Percentiles rank a stretch among this genome's conserved stretches.
Conservation (phyloP, 2,113 vertebrate genomes). For the Loxodonta africana region DNA sequence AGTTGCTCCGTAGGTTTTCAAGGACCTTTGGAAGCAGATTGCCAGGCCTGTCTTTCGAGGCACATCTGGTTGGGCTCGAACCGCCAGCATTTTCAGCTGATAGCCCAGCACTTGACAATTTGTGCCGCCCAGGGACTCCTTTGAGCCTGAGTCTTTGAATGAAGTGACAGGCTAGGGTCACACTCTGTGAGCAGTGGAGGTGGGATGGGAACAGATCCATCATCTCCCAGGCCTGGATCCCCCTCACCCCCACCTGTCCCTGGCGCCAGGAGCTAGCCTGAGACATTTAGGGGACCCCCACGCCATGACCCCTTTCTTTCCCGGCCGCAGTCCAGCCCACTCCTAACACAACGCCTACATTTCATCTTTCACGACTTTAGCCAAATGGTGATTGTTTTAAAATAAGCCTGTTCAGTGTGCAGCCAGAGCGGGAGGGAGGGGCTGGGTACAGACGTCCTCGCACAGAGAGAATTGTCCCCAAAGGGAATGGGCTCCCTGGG, state of each 20-base stretch:
- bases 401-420: background rate
- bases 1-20: no score
- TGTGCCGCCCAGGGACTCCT: background rate
- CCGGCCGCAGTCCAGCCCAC: rapidly evolving
- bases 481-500: rapidly evolving
- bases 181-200: rapidly evolving
- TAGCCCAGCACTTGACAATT: background rate
- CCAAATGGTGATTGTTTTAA: conserved; percentile 49
- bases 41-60: background rate
- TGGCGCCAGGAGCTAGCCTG: background rate
- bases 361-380: background rate
- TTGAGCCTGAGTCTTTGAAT: background rate
- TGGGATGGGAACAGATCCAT: no score
- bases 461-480: background rate
- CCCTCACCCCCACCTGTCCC: background rate
- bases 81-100: background rate
- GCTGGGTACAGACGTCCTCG: rapidly evolving
- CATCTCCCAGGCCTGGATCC: background rate
- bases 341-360: background rate
- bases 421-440: background rate
- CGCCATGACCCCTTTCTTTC: rapidly evolving
- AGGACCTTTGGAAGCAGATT: no score
- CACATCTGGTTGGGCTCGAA: background rate
- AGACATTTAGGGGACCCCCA: background rate
- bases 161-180: rapidly evolving